These are phyloP conservation scores for Dinomys branickii DNA, from an alignment of 2,113 vertebrate species.

Conservation along the genomic window DNA sequence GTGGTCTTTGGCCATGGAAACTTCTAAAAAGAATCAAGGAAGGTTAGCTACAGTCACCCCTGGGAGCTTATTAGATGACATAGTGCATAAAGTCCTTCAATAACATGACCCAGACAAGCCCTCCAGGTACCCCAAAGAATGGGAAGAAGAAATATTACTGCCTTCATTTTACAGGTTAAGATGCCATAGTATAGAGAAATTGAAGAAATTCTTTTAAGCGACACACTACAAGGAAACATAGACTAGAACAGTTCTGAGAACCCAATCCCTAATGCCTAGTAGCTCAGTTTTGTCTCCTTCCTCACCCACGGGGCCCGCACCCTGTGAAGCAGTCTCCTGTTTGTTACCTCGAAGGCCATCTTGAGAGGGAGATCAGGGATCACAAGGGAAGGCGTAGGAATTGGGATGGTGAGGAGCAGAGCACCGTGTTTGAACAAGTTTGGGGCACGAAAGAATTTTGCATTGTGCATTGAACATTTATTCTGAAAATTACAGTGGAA, in stretches of 20 bases:
- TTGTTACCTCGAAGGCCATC: not conserved
- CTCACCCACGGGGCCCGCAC: no score
- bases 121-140: not conserved
- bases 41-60: no score
- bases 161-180: not conserved
- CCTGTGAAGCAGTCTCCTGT: not conserved
- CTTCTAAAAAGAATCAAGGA: not conserved
- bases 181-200: not conserved
- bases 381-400: rapidly evolving
- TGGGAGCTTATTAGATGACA: rapidly evolving
- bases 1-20: not conserved
- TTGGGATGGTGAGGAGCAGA: not conserved
- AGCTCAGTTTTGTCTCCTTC: no score
- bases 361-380: not conserved
- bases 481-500: not conserved
- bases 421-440: not conserved
- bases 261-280: no score
- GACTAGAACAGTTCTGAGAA: not conserved
- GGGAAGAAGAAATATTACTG: not conserved
- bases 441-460: not conserved
- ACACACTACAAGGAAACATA: not conserved
- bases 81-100: not conserved
- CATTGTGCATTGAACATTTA: rapidly evolving
- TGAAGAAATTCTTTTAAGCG: not conserved
- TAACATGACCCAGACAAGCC: not conserved